Base-by-base conservation (phyloP, 2,797 vertebrate species). In the Apodemus agrarius region DNA sequence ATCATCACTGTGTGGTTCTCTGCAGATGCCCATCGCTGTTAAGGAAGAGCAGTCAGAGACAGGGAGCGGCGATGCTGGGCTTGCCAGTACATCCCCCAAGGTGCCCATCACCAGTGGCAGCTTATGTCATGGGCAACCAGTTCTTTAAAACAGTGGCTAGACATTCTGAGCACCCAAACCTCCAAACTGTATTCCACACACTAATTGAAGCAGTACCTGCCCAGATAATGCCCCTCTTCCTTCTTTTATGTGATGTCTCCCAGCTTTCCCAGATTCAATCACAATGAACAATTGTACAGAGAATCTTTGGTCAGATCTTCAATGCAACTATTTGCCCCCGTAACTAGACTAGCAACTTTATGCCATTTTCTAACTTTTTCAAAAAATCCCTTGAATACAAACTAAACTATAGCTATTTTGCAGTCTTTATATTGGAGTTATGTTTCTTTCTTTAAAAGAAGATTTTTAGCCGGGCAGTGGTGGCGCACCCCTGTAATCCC, bases 181-280 rank as follows among this genome's bases (percentile, higher is more conserved):
- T 81, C 78, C 90, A 46, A 46, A 72, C 24, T 79, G 63, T 69
- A 78, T 40, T 90, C 34, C 40, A 75, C 88, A 87, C 19, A 65
- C 78, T 67, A 90, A 74, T 74, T 82, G 94, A 93, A 76, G 79
- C 80, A 93, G 89, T 43, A 72, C 94, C 88, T 52, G 63, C 43
- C 52, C 0, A 0, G 69, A 81, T 63, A 92, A 89, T 63, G 72
- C 61, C 81, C 93, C 59, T 29, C 75, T 91, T 94, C 46, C 63
- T 91, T 52, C 79, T 86, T 76, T 90, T 81, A 89, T 8, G 43
- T 78, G 82, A 57, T 14, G 75, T 46, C 54, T 37, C 34, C 61
- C n/a, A 59, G 75, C 49, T 80, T 86, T 89, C 85, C 88, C 1
- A 3, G 40, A 57, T 16, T 91, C 52, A 67, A 0, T 46, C 74